Evolutionary conservation across 2,888 invertebrate species (phyloP).

Genomic region (Tiliacea aurago): DNA sequence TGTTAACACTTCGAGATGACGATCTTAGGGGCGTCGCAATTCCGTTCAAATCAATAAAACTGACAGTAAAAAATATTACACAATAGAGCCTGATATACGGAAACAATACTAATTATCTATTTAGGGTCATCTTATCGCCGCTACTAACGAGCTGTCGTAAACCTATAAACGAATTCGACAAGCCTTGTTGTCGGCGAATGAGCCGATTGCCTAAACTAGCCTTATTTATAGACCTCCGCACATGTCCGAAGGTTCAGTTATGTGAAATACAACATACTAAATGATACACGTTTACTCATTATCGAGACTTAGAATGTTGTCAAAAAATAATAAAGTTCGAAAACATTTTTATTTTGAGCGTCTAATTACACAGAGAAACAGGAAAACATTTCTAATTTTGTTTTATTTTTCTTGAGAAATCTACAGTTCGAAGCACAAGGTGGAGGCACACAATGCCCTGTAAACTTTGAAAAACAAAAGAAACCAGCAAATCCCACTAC

Average conservation of each 20-base stretch:
- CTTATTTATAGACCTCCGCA: slow-evolving; percentile 79
- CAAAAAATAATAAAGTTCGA: slow-evolving; percentile 51
- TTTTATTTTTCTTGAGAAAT: slow-evolving; percentile 8
- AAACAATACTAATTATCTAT: slow-evolving; percentile 89
- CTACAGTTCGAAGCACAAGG: slow-evolving; percentile 14
- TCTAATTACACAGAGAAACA: slow-evolving; percentile 40
- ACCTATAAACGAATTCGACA: slow-evolving; percentile 84
- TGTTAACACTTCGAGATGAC: slow-evolving; percentile 70
- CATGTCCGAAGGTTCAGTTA: slow-evolving; percentile 67
- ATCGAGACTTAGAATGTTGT: slow-evolving; percentile 67
- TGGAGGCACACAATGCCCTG: slow-evolving; percentile 33
- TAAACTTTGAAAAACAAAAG: slow-evolving; percentile 43
- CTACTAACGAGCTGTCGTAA: slow-evolving; percentile 86
- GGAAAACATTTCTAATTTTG: slow-evolving; percentile 2
- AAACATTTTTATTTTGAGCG: slow-evolving; percentile 61
- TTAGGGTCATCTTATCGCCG: slow-evolving; percentile 84
- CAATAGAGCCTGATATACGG: slow-evolving; percentile 67
- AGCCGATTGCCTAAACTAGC: slow-evolving; percentile 80
- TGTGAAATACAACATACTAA: slow-evolving; percentile 82
- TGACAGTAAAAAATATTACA: slow-evolving; percentile 69
- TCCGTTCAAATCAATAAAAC: slow-evolving; percentile 66
- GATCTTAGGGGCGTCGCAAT: slow-evolving; percentile 64
- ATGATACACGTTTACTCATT: slow-evolving; percentile 78
- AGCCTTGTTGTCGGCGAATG: slow-evolving; percentile 81
- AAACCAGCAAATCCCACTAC: slow-evolving; percentile 24